phyloP scores from a whole-genome alignment of 1,140 invertebrate species.

The Camponotus floridanus region DNA sequence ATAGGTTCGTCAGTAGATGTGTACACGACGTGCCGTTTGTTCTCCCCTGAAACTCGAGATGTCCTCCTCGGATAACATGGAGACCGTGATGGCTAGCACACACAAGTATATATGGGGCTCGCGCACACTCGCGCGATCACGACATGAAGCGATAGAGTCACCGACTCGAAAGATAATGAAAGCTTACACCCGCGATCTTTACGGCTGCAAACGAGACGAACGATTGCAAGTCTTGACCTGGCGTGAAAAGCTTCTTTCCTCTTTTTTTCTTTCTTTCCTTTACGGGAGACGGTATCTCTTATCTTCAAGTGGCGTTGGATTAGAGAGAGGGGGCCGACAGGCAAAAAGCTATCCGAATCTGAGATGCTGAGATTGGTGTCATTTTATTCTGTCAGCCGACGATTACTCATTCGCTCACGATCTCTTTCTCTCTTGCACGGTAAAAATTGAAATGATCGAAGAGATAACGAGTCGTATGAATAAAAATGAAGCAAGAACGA shows the following conservation, averaged over 20 bases:
- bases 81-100: conserved; percentile 52
- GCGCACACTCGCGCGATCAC: conserved; percentile 17
- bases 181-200: conserved; percentile 56
- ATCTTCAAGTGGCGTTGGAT: background rate
- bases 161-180: conserved; percentile 52
- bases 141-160: conserved; percentile 56
- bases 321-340: background rate
- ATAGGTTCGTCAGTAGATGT: conserved; percentile 76
- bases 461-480: background rate
- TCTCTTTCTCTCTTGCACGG: background rate
- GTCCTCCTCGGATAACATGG: conserved; percentile 78
- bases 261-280: background rate
- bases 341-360: background rate
- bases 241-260: background rate
- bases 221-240: conserved; percentile 21
- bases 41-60: conserved; percentile 80
- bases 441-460: background rate
- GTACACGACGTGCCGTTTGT: conserved; percentile 80
- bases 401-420: background rate
- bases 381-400: background rate
- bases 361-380: background rate
- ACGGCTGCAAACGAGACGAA: background rate
- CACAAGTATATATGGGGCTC: background rate
- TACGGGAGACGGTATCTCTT: background rate
- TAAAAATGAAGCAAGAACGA: background rate